Evolutionary conservation across 2,113 vertebrate genomes (phyloP).

Genomic region (Larimichthys polyactis): DNA sequence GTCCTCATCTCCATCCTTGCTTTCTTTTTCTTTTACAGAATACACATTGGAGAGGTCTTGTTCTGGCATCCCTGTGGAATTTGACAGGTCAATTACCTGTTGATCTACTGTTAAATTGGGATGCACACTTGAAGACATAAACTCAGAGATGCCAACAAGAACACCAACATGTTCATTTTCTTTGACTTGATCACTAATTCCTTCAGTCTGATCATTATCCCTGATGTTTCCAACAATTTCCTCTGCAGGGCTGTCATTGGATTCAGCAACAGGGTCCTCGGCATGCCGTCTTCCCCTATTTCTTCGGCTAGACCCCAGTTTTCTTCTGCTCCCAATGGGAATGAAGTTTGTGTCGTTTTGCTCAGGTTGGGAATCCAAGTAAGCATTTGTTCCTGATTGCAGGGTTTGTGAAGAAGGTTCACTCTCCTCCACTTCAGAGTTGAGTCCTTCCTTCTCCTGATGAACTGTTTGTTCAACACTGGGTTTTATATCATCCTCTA

Average conservation of each 20-base stretch:
- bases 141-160: background rate
- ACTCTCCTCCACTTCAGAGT: background rate
- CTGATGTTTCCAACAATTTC: background rate
- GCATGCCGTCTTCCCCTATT: constrained; percentile 9
- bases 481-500: no score
- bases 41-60: background rate
- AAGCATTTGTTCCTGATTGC: constrained; percentile 12
- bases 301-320: constrained; percentile 59
- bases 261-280: background rate
- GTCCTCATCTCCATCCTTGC: background rate
- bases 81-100: background rate
- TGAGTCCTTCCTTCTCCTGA: background rate
- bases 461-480: no score
- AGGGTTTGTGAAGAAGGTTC: constrained; percentile 2
- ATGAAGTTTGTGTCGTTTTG: background rate
- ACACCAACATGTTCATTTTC: background rate
- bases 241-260: background rate
- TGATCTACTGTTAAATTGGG: background rate
- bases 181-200: background rate
- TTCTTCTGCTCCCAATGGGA: constrained; percentile 26
- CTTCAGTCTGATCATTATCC: background rate
- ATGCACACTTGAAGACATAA: background rate
- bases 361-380: background rate
- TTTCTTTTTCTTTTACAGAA: constrained; percentile 11
- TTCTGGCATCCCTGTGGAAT: background rate